Base-by-base conservation (phyloP, 2,797 vertebrate genomes). In the Microcaecilia unicolor region DNA sequence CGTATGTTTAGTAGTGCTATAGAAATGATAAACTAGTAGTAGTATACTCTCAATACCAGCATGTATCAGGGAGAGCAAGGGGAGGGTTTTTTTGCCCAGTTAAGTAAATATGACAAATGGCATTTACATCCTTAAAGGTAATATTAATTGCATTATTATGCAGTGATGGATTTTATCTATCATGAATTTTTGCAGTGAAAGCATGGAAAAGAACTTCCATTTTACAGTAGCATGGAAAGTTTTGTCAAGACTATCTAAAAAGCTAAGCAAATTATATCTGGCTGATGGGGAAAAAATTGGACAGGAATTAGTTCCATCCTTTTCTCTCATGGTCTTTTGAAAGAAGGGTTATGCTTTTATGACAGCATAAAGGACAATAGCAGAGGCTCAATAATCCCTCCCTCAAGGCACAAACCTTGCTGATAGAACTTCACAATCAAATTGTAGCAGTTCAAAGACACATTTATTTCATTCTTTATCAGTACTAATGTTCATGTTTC, bases 391-490 rank as follows among this genome's bases (percentile, higher is more conserved):
- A 41, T 70, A 67, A 81, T 74, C 61, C 46, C 54, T 31, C 70
- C 58, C 59, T 61, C 31, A 42, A 22, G 61, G 61, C 65, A 53
- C 35, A 36, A 42, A 58, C 49, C 18, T 14, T 44, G 42, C 55
- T 58, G 33, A 48, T 47, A 28, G 64, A 67, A 17, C 19, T 57
- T 61, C 45, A 51, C 58, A 46, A 56, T 48, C 35, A 55, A 51
- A 53, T 36, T 12, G 22, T 10, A 39, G 34, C 44, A 48, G 54
- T 68, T 57, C 47, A 63, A 28, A 60, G 59, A 61, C 51, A 55
- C 26, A 64, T 79, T 74, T 74, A 58, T 56, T 64, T 72, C 72
- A 76, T 72, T 72, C 60, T 54, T 61, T 55, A 53, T 31, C 51
- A 61, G 43, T 18, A 41, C 58, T 56, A 56, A 76, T 85, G 74